Percentiles rank a stretch among this genome's conserved stretches.
Conservation (phyloP, 92 coral and sea anemone genomes). For the Heliopora coerulea region DNA sequence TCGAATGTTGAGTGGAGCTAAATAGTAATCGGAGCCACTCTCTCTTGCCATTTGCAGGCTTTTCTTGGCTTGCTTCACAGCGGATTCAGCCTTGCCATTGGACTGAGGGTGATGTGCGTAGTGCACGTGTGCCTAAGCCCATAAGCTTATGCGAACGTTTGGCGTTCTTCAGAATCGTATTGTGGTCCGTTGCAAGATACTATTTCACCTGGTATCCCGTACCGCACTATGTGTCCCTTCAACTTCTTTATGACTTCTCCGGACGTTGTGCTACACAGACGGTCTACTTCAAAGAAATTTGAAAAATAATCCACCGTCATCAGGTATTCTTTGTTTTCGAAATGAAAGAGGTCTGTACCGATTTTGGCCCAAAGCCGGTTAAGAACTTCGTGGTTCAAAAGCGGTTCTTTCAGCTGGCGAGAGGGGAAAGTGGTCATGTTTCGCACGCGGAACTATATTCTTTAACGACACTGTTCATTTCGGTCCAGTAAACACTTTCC, state of each 20-base stretch:
- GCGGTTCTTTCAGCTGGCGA: too few species aligned
- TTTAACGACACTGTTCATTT: too few species aligned
- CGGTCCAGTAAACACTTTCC: constrained; percentile 24
- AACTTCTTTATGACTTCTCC: constrained; percentile 25
- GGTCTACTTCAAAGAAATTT: constrained; percentile 47
- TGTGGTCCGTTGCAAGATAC: constrained; percentile 5
- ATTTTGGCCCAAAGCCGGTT: too few species aligned
- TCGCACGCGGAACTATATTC: too few species aligned
- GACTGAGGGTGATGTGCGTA: constrained; percentile 19
- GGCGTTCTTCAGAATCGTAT: too few species aligned
- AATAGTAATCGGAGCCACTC: constrained; percentile 3
- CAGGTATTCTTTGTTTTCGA: constrained; percentile 38
- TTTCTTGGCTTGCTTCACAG: constrained; percentile 28
- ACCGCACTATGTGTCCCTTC: constrained; percentile 40
- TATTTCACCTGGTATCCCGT: constrained; percentile 42
- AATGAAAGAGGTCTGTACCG: constrained; percentile 43
- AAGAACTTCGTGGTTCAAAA: too few species aligned
- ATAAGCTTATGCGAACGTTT: background rate
- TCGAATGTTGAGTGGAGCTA: background rate
- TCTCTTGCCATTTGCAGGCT: background rate
- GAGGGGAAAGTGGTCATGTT: too few species aligned
- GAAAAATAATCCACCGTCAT: constrained; percentile 45
- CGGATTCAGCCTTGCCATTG: constrained; percentile 27
- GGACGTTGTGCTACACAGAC: constrained; percentile 16
- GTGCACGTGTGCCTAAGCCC: background rate